These are phyloP conservation scores for Nannospalax galili DNA, from an alignment of 2,113 vertebrate species.

Conservation along the genomic window DNA sequence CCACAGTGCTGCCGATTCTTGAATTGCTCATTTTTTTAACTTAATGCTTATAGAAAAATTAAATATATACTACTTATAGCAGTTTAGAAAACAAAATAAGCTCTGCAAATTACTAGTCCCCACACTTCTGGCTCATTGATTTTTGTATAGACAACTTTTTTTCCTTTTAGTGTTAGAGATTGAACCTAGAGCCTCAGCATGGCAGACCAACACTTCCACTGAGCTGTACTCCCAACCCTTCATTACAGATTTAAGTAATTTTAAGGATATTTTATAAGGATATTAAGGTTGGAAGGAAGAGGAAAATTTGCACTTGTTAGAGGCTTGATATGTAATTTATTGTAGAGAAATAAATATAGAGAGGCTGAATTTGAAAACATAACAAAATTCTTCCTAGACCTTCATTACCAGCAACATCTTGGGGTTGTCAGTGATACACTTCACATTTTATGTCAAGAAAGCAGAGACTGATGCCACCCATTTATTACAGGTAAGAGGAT, in stretches of 20 bases:
- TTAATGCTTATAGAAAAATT: conserved; percentile 26
- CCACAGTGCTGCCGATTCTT: background rate
- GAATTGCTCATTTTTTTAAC: conserved; percentile 29
- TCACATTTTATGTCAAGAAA: conserved; percentile 39
- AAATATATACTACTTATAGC: background rate
- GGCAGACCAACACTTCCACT: background rate
- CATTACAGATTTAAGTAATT: background rate
- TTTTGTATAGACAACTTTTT: background rate
- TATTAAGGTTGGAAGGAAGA: background rate
- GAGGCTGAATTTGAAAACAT: background rate
- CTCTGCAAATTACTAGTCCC: background rate
- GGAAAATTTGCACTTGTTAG: conserved; percentile 14
- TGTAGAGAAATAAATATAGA: conserved; percentile 43
- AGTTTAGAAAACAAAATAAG: conserved; percentile 38
- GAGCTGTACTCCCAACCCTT: background rate
- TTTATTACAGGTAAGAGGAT: conserved; percentile 28
- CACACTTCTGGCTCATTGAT: background rate
- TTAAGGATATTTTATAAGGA: background rate
- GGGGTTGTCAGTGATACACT: background rate
- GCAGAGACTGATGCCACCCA: conserved; percentile 5
- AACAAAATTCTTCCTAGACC: background rate
- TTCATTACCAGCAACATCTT: conserved; percentile 36
- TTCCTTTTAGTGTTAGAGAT: background rate
- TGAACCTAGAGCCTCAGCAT: background rate
- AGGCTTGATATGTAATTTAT: conserved; percentile 22